Percentiles rank a stretch among this genome's conserved stretches.
Evolutionary conservation across 2,113 vertebrate genomes (phyloP).

Genomic region (Tamias sibiricus): DNA sequence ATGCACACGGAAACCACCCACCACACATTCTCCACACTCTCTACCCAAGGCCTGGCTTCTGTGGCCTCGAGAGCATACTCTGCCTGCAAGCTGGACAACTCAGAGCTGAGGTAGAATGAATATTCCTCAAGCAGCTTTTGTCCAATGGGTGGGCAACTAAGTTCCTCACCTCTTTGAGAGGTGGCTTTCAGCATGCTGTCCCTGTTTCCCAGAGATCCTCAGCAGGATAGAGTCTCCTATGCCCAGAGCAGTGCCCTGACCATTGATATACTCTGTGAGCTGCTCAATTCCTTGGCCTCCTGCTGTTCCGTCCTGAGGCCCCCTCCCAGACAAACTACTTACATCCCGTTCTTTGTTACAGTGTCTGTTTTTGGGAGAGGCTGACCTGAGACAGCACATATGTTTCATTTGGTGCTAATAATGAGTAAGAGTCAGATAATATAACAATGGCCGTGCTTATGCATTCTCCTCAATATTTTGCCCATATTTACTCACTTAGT

Average conservation of each 20-base stretch:
- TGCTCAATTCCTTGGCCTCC: neutral
- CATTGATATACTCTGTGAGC: neutral
- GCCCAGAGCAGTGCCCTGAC: rapidly evolving
- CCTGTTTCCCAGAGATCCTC: neutral
- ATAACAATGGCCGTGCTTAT: neutral
- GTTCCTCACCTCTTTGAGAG: neutral
- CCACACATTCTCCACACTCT: no score
- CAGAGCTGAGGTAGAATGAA: neutral
- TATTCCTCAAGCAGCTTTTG: neutral
- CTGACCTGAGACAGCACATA: rapidly evolving
- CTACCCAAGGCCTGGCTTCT: neutral
- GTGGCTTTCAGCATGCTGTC: neutral
- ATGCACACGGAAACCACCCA: neutral
- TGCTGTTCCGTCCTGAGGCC: neutral
- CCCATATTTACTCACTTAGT: neutral
- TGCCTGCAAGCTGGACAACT: neutral
- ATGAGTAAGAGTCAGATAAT: neutral
- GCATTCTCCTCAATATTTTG: neutral
- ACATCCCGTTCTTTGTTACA: neutral
- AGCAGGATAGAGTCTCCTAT: rapidly evolving
- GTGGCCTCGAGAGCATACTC: neutral
- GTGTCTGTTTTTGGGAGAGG: neutral
- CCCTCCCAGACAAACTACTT: neutral
- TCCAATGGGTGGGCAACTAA: neutral
- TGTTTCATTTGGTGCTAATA: neutral